These are phyloP conservation scores for Ceratina australensis DNA, from an alignment of 1,140 invertebrate genomes.

Conservation along the genomic window DNA sequence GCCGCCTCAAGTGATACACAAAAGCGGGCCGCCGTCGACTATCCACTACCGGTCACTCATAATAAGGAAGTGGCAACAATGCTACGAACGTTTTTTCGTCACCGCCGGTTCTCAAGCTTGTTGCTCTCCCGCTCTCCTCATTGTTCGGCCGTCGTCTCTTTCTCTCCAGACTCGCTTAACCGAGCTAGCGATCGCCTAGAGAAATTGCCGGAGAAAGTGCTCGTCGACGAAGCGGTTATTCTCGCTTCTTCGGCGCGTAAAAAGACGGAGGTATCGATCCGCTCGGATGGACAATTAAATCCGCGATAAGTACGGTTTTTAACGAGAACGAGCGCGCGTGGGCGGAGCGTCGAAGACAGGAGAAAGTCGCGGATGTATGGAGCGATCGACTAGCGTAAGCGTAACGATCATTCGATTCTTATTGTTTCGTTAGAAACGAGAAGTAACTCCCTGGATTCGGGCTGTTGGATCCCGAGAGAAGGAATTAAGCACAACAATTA, in stretches of 20 bases:
- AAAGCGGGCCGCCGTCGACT: slow-evolving; percentile 48
- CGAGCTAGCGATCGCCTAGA: neutral
- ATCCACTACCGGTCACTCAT: slow-evolving; percentile 60
- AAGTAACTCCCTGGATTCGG: too few species aligned
- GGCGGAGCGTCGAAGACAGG: neutral
- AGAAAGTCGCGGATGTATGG: neutral
- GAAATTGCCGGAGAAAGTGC: slow-evolving; percentile 36
- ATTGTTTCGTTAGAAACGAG: neutral
- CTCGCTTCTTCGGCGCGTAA: slow-evolving; percentile 25
- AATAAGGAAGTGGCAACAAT: slow-evolving; percentile 64
- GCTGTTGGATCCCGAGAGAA: too few species aligned
- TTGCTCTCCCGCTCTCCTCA: neutral
- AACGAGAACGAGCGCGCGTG: neutral
- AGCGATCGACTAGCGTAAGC: neutral
- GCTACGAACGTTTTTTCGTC: slow-evolving; percentile 55
- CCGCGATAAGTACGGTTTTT: neutral
- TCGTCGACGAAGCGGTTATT: neutral
- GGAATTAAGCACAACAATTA: too few species aligned
- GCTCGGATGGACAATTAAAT: slow-evolving; percentile 28
- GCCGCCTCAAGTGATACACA: slow-evolving; percentile 63
- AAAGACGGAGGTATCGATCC: slow-evolving; percentile 46
- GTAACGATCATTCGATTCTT: neutral
- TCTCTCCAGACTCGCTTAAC: neutral
- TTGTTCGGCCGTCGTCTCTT: neutral
- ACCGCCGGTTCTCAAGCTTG: slow-evolving; percentile 49